Conservation (phyloP, 2,113 vertebrate genomes). For the Cathartes aura region DNA sequence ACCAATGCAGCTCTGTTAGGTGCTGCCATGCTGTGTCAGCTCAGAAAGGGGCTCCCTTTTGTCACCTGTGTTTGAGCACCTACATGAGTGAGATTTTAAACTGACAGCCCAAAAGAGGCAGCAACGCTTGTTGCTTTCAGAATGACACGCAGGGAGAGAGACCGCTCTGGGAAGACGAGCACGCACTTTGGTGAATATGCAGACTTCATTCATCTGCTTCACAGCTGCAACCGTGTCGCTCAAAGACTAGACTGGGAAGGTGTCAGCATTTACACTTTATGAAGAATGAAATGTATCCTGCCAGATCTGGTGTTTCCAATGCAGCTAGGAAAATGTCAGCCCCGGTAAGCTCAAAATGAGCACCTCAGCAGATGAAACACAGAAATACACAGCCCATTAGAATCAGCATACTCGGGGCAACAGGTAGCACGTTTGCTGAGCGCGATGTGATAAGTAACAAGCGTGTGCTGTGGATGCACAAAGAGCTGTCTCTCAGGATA, state of each 20-base stretch:
- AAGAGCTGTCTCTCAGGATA: background rate
- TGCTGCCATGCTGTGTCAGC: background rate
- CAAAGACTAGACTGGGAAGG: background rate
- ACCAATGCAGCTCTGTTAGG: background rate
- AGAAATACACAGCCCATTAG: rapidly evolving
- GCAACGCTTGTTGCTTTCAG: rapidly evolving
- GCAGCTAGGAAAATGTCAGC: background rate
- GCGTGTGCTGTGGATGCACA: rapidly evolving
- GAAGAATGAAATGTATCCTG: background rate
- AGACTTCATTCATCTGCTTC: background rate
- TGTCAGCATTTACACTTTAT: background rate
- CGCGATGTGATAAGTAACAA: background rate
- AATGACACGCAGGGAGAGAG: rapidly evolving
- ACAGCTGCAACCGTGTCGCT: background rate
- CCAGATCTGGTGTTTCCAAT: background rate
- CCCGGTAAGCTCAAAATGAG: background rate
- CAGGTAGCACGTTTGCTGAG: rapidly evolving
- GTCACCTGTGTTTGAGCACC: background rate
- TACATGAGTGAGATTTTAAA: background rate
- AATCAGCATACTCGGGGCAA: rapidly evolving
- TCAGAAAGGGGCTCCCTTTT: background rate
- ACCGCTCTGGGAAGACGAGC: rapidly evolving
- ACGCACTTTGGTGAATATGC: rapidly evolving
- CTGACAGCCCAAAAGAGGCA: background rate
- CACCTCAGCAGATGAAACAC: background rate